These are phyloP conservation scores for Drosophila cardini DNA, from an alignment of 1,140 invertebrate species.

Conservation along the genomic window DNA sequence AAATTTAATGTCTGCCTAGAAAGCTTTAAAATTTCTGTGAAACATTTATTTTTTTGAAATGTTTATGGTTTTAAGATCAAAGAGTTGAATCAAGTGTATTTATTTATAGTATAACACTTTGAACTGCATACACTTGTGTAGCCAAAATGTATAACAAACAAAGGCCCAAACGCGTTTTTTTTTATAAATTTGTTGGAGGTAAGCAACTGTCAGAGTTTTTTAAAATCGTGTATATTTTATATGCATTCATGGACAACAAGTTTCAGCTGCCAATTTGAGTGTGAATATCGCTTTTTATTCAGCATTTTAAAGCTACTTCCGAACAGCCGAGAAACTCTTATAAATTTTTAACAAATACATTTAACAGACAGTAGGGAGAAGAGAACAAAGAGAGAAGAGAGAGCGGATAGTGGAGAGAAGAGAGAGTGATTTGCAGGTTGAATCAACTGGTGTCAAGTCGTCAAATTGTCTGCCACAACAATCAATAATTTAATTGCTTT, in stretches of 20 bases:
- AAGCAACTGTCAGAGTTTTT: slow-evolving; percentile 19
- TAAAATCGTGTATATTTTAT: too few relatives aligned
- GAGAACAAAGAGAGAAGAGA: too few relatives aligned
- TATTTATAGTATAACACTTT: slow-evolving; percentile 3
- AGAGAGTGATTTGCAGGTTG: background rate
- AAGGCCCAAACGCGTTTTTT: slow-evolving; percentile 18
- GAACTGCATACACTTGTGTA: slow-evolving; percentile 11
- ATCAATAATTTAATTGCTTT: slow-evolving; percentile 71
- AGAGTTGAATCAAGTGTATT: background rate
- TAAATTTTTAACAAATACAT: slow-evolving; percentile 52
- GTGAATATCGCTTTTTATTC: slow-evolving; percentile 25
- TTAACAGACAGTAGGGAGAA: background rate
- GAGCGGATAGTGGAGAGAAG: background rate
- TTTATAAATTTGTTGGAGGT: slow-evolving; percentile 10
- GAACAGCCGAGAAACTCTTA: slow-evolving; percentile 11
- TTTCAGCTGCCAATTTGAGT: slow-evolving; percentile 52
- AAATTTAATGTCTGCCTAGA: background rate
- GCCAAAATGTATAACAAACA: slow-evolving; percentile 1
- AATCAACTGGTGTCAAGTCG: slow-evolving; percentile 68
- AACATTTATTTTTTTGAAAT: slow-evolving; percentile 6
- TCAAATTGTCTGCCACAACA: slow-evolving; percentile 64
- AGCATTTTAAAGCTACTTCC: slow-evolving; percentile 45
- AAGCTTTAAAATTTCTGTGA: background rate
- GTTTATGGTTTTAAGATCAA: slow-evolving; percentile 17
- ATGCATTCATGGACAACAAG: slow-evolving; percentile 56